Base-by-base conservation (phyloP, 2,888 invertebrate species). In the Andricus quercusramuli region DNA sequence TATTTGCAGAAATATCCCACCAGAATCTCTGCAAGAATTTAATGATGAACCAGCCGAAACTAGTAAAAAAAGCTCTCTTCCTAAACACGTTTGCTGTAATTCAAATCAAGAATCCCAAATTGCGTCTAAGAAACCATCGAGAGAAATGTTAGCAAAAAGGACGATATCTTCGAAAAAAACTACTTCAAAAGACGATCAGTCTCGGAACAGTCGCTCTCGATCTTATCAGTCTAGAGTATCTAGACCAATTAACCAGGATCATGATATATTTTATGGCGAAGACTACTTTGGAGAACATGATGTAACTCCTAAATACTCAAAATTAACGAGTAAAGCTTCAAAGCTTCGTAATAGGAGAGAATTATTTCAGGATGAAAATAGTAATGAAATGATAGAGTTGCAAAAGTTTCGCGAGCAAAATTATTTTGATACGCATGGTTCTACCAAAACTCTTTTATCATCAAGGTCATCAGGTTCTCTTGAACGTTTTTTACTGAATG, bases 361-460 rank as follows among this genome's bases (percentile, higher is more conserved):
- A 22, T 1, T 64, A 41, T 51, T 47, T 3, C 64, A 82, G 8
- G 44, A 64, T 20, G 82, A 81, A 51, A 22, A 29, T 56, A n/a
- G n/a, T n/a, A 74, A 74, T 86, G 32, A 68, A 77, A 56, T 89
- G 17, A 82, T 83, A 11, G 87, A 90, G 15, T 44, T 92, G 25
- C 86, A 93, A 82, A 92, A 93, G 84, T 95, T 95, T 84, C 93
- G 95, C 20, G 91, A 93, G 2, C 92, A 94, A 11, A 94, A 95
- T 86, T 95, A 94, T 86, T 95, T 95, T 81, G 95, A 95, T 84
- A 95, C 95, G n/a, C 95, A 95, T 86, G 94, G 95, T 0, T 93
- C 93, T 2, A 83, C 80, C n/a, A 83, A 85, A 2, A 88, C 88
- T 6, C 79, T 90, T 6, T 77, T 79, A 9, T 87, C 88, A 0